Evolutionary conservation across 2,113 vertebrate genomes (phyloP).

Genomic region (Symphodus melops): DNA sequence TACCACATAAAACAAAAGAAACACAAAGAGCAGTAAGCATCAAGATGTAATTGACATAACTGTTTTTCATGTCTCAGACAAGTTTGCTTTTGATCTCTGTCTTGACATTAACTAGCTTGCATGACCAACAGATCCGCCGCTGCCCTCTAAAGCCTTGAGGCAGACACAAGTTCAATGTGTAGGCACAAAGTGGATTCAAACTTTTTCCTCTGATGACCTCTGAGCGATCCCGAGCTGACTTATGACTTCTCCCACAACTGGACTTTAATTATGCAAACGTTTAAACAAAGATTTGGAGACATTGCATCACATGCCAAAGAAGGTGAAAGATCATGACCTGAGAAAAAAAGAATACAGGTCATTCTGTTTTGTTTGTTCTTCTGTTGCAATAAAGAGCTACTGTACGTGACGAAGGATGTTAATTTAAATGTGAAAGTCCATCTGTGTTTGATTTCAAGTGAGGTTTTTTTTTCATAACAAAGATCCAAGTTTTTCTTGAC

Average conservation of each 20-base stretch:
- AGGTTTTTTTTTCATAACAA: too few relatives aligned
- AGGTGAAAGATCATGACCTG: neutral
- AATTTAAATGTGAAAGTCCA: neutral
- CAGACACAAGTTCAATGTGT: slow-evolving; percentile 11
- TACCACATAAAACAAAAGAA: neutral
- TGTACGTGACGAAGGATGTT: neutral
- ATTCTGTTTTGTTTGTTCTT: neutral
- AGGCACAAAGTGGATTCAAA: slow-evolving; percentile 26
- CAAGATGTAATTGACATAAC: neutral
- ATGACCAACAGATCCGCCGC: neutral
- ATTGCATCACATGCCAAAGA: slow-evolving; percentile 3
- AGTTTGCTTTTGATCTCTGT: neutral
- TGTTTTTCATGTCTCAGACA: neutral
- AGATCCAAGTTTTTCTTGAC: neutral
- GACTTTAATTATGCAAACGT: slow-evolving; percentile 37
- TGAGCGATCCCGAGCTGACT: neutral
- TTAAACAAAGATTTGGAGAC: neutral
- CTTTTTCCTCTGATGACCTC: slow-evolving; percentile 4
- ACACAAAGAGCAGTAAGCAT: neutral
- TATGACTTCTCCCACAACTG: slow-evolving; percentile 31
- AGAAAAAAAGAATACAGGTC: neutral
- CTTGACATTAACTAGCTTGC: neutral
- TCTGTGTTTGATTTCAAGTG: neutral
- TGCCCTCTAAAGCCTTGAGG: slow-evolving; percentile 9
- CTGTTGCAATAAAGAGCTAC: neutral